These are phyloP conservation scores for Vimba vimba DNA, from an alignment of 2,113 vertebrate genomes.

Conservation along the genomic window DNA sequence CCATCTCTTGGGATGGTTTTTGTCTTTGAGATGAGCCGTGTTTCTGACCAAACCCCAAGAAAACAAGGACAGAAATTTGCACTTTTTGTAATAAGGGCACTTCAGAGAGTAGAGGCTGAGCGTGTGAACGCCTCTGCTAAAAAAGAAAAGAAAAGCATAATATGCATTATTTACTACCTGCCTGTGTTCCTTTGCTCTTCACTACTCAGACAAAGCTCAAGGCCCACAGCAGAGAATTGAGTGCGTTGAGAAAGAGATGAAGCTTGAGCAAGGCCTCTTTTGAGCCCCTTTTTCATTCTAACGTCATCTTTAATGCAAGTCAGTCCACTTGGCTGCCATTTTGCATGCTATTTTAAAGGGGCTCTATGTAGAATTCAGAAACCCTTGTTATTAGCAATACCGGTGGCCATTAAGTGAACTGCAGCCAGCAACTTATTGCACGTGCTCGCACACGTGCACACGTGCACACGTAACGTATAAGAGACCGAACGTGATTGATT, in stretches of 20 bases:
- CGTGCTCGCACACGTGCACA: no score
- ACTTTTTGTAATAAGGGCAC: constrained; percentile 66
- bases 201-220: constrained; percentile 65
- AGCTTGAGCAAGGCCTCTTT: neutral
- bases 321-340: neutral
- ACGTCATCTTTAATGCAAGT: neutral
- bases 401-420: no score
- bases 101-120: constrained; percentile 61
- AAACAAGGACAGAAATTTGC: constrained; percentile 34
- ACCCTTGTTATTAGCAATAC: no score
- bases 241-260: constrained; percentile 22
- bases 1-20: constrained; percentile 7
- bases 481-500: no score
- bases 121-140: constrained; percentile 36
- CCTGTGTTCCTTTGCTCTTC: constrained; percentile 55
- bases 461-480: no score
- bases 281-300: neutral
- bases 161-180: constrained; percentile 79
- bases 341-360: neutral
- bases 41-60: constrained; percentile 6
- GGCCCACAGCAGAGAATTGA: constrained; percentile 64
- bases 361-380: no score
- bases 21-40: neutral
- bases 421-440: no score
- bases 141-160: constrained; percentile 61